A percentile compares a stretch with the other conserved stretches of the same genome.
These are phyloP conservation scores for Pomatorhinus ruficollis DNA, from an alignment of 2,113 vertebrate genomes.

Conservation along the genomic window DNA sequence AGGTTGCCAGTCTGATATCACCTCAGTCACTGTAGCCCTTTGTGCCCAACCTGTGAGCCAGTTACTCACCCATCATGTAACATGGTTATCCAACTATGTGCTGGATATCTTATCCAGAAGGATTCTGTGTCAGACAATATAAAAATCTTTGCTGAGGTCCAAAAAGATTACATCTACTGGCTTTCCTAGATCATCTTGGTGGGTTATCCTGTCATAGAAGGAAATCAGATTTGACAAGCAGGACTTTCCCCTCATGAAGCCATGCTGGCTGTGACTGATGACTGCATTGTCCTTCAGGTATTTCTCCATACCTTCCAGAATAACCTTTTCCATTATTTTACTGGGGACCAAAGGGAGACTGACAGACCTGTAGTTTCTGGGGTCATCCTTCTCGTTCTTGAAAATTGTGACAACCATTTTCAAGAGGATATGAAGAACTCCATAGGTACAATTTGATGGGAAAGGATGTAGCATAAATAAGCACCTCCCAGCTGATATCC, in stretches of 20 bases:
- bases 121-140: neutral
- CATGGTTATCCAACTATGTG: neutral
- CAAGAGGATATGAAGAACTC: neutral
- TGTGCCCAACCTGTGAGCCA: neutral
- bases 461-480: neutral
- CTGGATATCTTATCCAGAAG: neutral
- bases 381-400: neutral
- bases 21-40: neutral
- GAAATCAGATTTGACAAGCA: neutral
- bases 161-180: neutral
- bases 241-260: neutral
- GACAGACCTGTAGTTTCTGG: neutral
- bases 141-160: neutral
- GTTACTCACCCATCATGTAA: neutral
- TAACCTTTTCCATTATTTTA: neutral
- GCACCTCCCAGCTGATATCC: neutral
- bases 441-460: neutral
- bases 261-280: accelerated
- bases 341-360: neutral
- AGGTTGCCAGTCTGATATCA: too few relatives aligned
- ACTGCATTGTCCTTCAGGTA: neutral
- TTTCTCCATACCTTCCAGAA: neutral
- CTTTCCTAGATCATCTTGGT: neutral
- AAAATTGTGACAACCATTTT: neutral
- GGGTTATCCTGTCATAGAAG: neutral